phyloP scores from a whole-genome alignment of 2,888 invertebrate species.

The Nemotelus pantherinus region DNA sequence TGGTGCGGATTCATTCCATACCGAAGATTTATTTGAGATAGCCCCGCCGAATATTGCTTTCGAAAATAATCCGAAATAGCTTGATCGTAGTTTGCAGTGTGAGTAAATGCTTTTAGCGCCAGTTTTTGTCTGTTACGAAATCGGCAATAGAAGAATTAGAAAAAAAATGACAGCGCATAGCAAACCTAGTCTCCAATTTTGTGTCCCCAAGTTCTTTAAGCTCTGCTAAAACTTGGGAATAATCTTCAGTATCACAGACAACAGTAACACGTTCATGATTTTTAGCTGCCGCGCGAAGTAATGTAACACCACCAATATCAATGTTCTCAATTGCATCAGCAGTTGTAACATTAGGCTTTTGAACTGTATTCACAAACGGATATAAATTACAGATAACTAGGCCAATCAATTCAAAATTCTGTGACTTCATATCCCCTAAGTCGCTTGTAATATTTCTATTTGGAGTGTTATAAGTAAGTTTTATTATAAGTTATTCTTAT shows the following conservation, averaged over 20 bases:
- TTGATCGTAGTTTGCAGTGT: slow-evolving; percentile 93
- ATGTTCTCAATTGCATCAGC: slow-evolving; percentile 95
- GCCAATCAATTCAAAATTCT: slow-evolving; percentile 82
- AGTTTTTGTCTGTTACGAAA: slow-evolving; percentile 73
- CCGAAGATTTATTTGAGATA: slow-evolving; percentile 83
- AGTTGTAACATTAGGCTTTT: slow-evolving; percentile 81
- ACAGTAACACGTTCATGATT: slow-evolving; percentile 95
- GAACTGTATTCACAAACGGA: slow-evolving; percentile 90
- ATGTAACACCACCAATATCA: slow-evolving; percentile 96
- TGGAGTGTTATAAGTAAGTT: too few relatives aligned
- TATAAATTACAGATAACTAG: slow-evolving; percentile 97
- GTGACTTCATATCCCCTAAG: slow-evolving; percentile 80
- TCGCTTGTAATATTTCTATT: slow-evolving; percentile 67
- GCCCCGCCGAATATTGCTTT: slow-evolving; percentile 81
- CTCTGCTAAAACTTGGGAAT: slow-evolving; percentile 78
- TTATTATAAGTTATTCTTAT: too few relatives aligned
- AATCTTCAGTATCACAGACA: slow-evolving; percentile 91
- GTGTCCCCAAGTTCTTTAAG: slow-evolving; percentile 78
- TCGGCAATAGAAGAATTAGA: slow-evolving; percentile 61
- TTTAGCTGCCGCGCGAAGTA: slow-evolving; percentile 95
- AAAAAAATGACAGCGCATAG: neutral
- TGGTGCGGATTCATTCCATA: slow-evolving; percentile 99
- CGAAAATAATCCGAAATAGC: slow-evolving; percentile 97
- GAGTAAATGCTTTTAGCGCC: slow-evolving; percentile 94
- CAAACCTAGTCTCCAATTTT: slow-evolving; percentile 67